These are phyloP conservation scores for Chelon labrosus DNA, from an alignment of 2,797 vertebrate species.

Conservation along the genomic window DNA sequence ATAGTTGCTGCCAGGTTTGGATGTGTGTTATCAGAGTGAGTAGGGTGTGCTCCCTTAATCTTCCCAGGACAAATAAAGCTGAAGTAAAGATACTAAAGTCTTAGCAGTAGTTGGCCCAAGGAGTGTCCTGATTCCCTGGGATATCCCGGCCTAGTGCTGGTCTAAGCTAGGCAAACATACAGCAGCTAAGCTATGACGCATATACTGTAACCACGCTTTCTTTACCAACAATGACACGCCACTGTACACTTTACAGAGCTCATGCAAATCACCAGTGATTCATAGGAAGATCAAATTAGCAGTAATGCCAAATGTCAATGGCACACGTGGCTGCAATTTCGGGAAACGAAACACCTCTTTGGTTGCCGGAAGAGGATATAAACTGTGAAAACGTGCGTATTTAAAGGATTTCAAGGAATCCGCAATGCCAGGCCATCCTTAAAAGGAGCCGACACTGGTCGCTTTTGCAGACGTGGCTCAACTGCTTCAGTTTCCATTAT, in stretches of 20 bases:
- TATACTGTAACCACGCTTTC: slow-evolving; percentile 39
- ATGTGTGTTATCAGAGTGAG: slow-evolving; percentile 31
- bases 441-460: slow-evolving; percentile 37
- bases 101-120: slow-evolving; percentile 71
- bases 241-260: slow-evolving; percentile 35
- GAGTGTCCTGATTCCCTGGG: slow-evolving; percentile 68
- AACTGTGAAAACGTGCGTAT: not conserved
- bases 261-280: slow-evolving; percentile 55
- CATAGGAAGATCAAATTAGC: slow-evolving; percentile 32
- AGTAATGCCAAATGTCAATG: slow-evolving; percentile 38
- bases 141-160: slow-evolving; percentile 68
- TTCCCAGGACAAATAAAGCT: slow-evolving; percentile 56
- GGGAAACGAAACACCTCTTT: slow-evolving; percentile 7
- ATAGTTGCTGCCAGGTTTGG: slow-evolving; percentile 1
- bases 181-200: slow-evolving; percentile 58
- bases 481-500: slow-evolving; percentile 70
- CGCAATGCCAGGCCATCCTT: slow-evolving; percentile 32
- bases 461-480: slow-evolving; percentile 37
- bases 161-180: slow-evolving; percentile 65
- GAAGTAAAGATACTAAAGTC: slow-evolving; percentile 51
- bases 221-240: slow-evolving; percentile 59
- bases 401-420: slow-evolving; percentile 30
- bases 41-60: slow-evolving; percentile 56
- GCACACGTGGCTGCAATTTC: slow-evolving; percentile 21
- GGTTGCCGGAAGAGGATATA: slow-evolving; percentile 6